Percentiles rank a stretch among this genome's conserved stretches.
These are phyloP conservation scores for Eretmochelys imbricata DNA, from an alignment of 2,113 vertebrate species.

Conservation along the genomic window DNA sequence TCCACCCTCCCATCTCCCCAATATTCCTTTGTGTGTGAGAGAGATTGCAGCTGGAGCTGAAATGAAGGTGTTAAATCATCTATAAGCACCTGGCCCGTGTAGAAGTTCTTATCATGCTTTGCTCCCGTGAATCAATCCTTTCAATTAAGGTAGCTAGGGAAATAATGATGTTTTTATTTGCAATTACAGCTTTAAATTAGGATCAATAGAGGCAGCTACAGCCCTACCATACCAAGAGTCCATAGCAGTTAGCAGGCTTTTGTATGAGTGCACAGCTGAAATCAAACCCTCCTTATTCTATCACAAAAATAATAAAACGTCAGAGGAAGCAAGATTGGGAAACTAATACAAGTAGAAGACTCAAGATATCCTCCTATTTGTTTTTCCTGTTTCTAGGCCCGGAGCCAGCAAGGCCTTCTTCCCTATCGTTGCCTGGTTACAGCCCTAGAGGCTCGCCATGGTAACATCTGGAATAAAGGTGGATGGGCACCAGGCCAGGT, in stretches of 20 bases:
- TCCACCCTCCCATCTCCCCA: background rate
- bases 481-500: constrained; percentile 81
- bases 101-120: constrained; percentile 53
- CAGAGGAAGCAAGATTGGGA: constrained; percentile 62
- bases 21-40: background rate
- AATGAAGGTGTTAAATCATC: constrained; percentile 59
- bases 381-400: constrained; percentile 71
- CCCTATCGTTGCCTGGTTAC: constrained; percentile 83
- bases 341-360: constrained; percentile 57
- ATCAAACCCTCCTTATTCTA: constrained; percentile 79
- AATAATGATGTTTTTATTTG: constrained; percentile 87
- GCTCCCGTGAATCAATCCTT: constrained; percentile 65
- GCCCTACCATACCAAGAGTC: constrained; percentile 59
- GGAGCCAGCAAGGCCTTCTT: constrained; percentile 73
- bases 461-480: constrained; percentile 90
- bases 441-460: constrained; percentile 81
- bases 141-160: constrained; percentile 62
- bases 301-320: constrained; percentile 76
- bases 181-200: constrained; percentile 85
- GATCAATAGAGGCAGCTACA: constrained; percentile 84
- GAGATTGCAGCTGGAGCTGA: background rate
- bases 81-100: constrained; percentile 18
- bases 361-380: constrained; percentile 71
- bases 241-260: constrained; percentile 49
- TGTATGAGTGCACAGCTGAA: constrained; percentile 76